Base-by-base conservation (phyloP, 2,797 vertebrate species). In the Columba guinea region DNA sequence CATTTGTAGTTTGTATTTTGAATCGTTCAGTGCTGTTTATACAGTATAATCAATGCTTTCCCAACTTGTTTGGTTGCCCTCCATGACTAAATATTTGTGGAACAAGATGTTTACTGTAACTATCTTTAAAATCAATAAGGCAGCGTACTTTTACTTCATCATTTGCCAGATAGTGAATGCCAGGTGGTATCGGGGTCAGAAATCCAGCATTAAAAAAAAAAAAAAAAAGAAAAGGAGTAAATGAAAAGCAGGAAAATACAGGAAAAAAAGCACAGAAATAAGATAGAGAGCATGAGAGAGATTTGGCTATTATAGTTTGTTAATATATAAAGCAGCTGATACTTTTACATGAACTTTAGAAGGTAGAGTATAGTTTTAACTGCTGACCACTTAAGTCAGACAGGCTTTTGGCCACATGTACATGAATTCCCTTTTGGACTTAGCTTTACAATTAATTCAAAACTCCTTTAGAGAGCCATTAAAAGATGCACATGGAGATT, bases 31-130 rank as follows among this genome's bases (percentile, higher is more conserved):
- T 94, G 93, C 93, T 95, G 87, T 96, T 97, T 97, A 93, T 97
- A 93, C 96, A 92, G 94, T 95, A 94, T 97, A 95, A 96, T 88
- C 93, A 87, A 90, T 95, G 89, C 95, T 97, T 95, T 96, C 95
- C 95, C 96, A 96, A 93, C 74, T 96, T 77, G 91, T 95, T 94
- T 95, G 93, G 93, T 97, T 97, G 93, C 93, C 92, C 95, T 95
- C 92, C 95, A 94, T 96, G 91, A 90, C 75, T 96, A 95, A 97
- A 96, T 97, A 97, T 97, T 97, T 98, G 96, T 97, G 96, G 96
- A 97, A 97, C 87, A 97, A 96, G 93, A 92, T 96, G 84, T 94
- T 97, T 94, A 96, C 85, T 67, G 71, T 93, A 95, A 94, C 94
- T 96, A 89, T 95, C 86, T 91, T 96, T 97, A 93, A 96, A 96